Evolutionary conservation across 2,888 invertebrate species (phyloP), one percentile per base, ranked within the genome.

Genomic region (Agonopterix subpropinquella): DNA sequence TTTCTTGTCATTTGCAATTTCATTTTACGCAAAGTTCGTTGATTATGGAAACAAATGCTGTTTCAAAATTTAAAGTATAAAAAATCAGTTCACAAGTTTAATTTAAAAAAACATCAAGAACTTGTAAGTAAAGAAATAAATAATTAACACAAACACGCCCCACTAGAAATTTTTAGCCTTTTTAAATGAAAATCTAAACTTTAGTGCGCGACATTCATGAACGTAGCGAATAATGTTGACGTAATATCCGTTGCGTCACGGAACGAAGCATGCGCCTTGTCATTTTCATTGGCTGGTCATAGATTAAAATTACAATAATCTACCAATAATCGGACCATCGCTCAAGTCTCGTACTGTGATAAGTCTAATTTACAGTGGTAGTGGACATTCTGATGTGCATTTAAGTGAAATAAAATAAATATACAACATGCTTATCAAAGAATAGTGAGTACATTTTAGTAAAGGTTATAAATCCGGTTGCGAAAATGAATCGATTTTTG

Each of bases 351-450:
- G 80, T 80, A 81, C 82, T 84, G 83, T 86, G 83, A 80, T 85
- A 86, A 81, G 75, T 42, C 42, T 80, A 73, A 66, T 79, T 67
- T 73, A 74, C 69, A 65, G 79, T 81, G 80, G 71, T 80, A 80
- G 88, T 89, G 89, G 78, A 88, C 81, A 84, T 81, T 89, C 86
- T 86, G 73, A 84, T 86, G 86, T 87, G 84, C 81, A 77, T 82
- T 68, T 83, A 82, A 80, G 84, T 84, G 80, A 75, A 73, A 68
- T 64, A 73, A 74, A 70, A 70, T 76, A 77, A 75, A 70, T 72
- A 76, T 65, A 76, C 87, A 91, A 80, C 76, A 92, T 92, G 92
- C 89, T 92, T 85, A 92, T 92, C 83, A 92, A 92, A 89, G 92
- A 92, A 91, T 92, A 89, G 92, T 92, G 79, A 92, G 92, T 92